A percentile compares a stretch with the other conserved stretches of the same genome.
These are phyloP conservation scores for Gymnocephalus cernua DNA, from an alignment of 2,113 vertebrate species.

Conservation along the genomic window DNA sequence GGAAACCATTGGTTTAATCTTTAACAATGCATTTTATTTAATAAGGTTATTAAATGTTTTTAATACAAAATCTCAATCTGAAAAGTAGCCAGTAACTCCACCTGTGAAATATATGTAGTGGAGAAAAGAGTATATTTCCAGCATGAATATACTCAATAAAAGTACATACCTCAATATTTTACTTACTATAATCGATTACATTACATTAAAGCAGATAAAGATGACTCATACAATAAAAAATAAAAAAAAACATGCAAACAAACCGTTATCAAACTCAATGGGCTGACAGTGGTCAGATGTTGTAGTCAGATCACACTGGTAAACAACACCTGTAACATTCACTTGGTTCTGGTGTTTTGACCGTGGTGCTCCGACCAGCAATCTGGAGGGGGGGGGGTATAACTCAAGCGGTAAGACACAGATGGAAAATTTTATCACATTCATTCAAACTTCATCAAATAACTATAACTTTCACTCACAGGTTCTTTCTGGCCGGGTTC, in stretches of 20 bases:
- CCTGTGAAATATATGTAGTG: not conserved
- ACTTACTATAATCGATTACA: not conserved
- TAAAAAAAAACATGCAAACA: conserved; percentile 8
- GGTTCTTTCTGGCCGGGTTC: conserved; percentile 83
- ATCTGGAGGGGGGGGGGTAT: too few species aligned
- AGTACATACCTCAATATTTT: not conserved
- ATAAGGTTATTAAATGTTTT: not conserved
- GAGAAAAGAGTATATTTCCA: too few species aligned
- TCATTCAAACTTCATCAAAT: not conserved
- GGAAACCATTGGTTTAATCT: not conserved
- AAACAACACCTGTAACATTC: conserved; percentile 91
- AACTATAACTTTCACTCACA: conserved; percentile 83
- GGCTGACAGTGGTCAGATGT: conserved; percentile 82
- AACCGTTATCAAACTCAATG: conserved; percentile 88
- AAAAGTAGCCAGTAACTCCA: not conserved
- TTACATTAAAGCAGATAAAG: not conserved
- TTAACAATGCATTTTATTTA: not conserved
- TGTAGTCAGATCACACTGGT: conserved; percentile 88
- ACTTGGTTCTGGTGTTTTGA: conserved; percentile 86
- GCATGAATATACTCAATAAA: not conserved
- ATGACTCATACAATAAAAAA: not conserved
- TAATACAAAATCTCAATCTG: not conserved
- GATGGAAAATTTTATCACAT: not conserved
- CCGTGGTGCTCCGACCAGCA: conserved; percentile 92
- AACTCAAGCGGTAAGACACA: not conserved